These are phyloP conservation scores for Taphrorychus bicolor DNA, from an alignment of 2,888 invertebrate species.

Conservation along the genomic window DNA sequence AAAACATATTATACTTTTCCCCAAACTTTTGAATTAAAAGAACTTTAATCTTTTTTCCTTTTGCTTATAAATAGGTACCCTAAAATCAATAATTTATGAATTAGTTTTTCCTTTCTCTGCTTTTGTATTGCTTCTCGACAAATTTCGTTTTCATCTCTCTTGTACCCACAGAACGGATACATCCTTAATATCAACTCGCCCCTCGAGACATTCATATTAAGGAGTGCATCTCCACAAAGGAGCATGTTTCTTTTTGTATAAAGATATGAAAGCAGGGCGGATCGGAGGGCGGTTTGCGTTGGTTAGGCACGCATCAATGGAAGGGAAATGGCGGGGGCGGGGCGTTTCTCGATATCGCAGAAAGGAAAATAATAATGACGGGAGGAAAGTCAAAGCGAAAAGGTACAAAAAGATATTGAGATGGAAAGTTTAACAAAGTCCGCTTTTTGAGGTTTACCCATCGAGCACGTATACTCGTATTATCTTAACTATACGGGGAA, in stretches of 20 bases:
- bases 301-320: conserved; percentile 58
- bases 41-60: too few species aligned
- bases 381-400: background rate
- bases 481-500: too few species aligned
- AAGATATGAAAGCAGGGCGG: conserved; percentile 45
- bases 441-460: too few species aligned
- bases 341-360: conserved; percentile 37
- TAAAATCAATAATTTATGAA: too few species aligned
- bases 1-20: too few species aligned
- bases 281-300: conserved; percentile 56
- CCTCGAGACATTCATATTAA: background rate
- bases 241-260: conserved; percentile 4
- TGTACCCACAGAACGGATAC: background rate
- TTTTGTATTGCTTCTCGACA: background rate
- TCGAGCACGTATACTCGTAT: too few species aligned
- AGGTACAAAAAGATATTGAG: background rate
- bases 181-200: background rate
- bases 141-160: background rate
- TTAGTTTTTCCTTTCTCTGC: background rate
- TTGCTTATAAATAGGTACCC: too few species aligned
- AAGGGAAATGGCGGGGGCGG: conserved; percentile 55
- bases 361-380: conserved; percentile 15
- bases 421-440: too few species aligned
- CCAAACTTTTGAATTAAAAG: too few species aligned
- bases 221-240: conserved; percentile 4